Evolutionary conservation across 2,888 invertebrate genomes (phyloP), one percentile per base, ranked within the genome.

Genomic region (Germaria angustata): DNA sequence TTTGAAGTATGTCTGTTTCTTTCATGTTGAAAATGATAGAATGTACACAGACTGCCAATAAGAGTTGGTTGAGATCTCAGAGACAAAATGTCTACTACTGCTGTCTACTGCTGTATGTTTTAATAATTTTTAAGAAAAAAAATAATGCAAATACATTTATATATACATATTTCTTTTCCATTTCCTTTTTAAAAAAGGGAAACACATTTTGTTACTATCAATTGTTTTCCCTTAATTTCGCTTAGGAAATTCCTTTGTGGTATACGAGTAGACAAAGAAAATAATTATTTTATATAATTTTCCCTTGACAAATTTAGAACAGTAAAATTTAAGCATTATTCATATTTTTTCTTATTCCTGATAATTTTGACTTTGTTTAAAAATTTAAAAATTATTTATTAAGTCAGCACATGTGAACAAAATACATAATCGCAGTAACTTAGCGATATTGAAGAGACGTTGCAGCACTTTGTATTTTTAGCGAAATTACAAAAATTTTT

Each of bases 21-120:
- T 69, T 65, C 46, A 55, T 55, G 49, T 49, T 65, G 4, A 57
- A 55, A 49, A 65, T 71, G 65, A 71, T 65, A 63, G 44, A 63
- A 57, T 2, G 22, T 49, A 46, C 17, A 59, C 17, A 32, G 51
- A 51, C 79, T 79, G 72, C 79, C 79, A 79, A 79, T 79, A 79
- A 51, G 24, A 34, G 65, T 71, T 65, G 55, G 15, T 66, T 68
- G 49, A 46, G 15, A 46, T 61, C 39, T 51, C 9, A 61, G 46
- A 68, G 81, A 81, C 72, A 68, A 77, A 72, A 72, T 76, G 77
- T 77, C 81, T 77, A 66, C 57, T 41, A 41, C 66, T 28, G 22
- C 39, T 51, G 55, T 59, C 57, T 79, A 46, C 55, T 65, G 65
- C 59, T 79, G 49, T 72, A 51, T 65, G 41, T 65, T 66, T 72